Evolutionary conservation across 2,888 invertebrate genomes (phyloP).

Genomic region (Aphidoletes aphidimyza): DNA sequence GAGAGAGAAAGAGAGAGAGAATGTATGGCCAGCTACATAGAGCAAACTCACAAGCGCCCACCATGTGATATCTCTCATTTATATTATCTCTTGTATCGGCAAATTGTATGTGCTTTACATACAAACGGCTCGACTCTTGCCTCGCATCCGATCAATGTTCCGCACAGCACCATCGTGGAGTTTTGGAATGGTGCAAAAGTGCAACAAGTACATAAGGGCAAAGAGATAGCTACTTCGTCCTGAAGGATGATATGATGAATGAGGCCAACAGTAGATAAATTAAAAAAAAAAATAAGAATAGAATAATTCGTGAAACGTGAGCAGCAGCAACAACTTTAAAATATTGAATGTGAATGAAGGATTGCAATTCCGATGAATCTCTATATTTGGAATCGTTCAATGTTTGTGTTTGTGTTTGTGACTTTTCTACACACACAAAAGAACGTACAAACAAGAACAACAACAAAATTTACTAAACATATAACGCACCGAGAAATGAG

Average conservation of each 20-base stretch:
- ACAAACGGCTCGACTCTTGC: too few species aligned
- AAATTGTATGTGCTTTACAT: too few species aligned
- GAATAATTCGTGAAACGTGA: too few species aligned
- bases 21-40: not conserved
- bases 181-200: constrained; percentile 9
- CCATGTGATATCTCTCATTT: not conserved
- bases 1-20: too few species aligned
- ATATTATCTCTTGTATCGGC: too few species aligned
- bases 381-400: too few species aligned
- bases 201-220: constrained; percentile 20
- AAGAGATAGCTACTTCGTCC: not conserved
- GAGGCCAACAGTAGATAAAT: not conserved
- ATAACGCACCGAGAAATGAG: not conserved
- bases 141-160: too few species aligned
- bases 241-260: not conserved
- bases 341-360: too few species aligned
- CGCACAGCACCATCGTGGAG: too few species aligned
- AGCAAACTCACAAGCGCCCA: not conserved
- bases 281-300: too few species aligned
- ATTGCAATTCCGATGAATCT: too few species aligned
- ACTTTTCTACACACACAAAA: constrained; percentile 1
- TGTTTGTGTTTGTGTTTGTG: not conserved
- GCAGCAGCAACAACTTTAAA: too few species aligned
- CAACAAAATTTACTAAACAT: not conserved
- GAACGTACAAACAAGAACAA: not conserved